These are phyloP conservation scores for Cyprinodon tularosa DNA, from an alignment of 2,113 vertebrate species.

Conservation along the genomic window DNA sequence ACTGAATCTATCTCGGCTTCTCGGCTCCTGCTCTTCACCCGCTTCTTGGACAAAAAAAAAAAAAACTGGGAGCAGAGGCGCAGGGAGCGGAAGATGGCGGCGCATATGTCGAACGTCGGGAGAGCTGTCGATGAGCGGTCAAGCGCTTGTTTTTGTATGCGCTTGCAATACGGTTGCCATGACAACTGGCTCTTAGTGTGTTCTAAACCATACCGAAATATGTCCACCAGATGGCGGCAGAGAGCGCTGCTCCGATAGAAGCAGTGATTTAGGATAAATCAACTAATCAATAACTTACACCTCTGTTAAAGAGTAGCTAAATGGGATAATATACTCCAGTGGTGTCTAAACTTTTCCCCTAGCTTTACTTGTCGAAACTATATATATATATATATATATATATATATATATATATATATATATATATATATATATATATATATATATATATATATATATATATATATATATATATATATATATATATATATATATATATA, in stretches of 20 bases:
- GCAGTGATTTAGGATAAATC: neutral
- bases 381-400: no score
- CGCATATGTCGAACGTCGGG: conserved; percentile 67
- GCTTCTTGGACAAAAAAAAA: neutral
- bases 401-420: no score
- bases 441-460: no score
- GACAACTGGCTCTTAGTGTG: conserved; percentile 57
- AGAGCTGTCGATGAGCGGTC: conserved; percentile 72
- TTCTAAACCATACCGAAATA: neutral
- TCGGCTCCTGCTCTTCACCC: neutral
- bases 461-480: no score
- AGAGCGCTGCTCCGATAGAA: neutral
- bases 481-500: no score
- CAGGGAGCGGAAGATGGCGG: conserved; percentile 70
- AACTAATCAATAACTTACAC: neutral
- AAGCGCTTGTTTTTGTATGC: conserved; percentile 68
- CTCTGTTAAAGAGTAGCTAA: neutral
- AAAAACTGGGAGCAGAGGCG: conserved; percentile 20
- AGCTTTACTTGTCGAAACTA: no score
- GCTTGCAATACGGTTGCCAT: conserved; percentile 72
- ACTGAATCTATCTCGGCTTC: neutral
- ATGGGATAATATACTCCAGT: neutral
- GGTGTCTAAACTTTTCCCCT: neutral
- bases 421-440: no score
- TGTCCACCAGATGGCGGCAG: conserved; percentile 45